phyloP scores from a whole-genome alignment of 92 coral and sea anemone genomes.

The Blastomussa wellsi region DNA sequence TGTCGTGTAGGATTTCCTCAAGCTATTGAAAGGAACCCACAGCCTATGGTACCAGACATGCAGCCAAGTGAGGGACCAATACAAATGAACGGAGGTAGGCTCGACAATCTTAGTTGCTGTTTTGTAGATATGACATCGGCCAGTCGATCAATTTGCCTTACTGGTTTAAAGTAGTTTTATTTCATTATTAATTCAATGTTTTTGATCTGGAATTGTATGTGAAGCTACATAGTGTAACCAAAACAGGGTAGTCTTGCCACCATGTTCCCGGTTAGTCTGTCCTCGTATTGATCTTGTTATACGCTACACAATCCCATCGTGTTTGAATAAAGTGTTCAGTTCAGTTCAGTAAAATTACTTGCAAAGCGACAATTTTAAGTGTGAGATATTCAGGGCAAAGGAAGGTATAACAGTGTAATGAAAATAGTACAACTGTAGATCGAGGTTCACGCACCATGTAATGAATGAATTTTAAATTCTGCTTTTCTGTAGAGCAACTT shows the following conservation, averaged over 20 bases:
- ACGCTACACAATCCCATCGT: no score
- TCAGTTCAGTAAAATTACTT: no score
- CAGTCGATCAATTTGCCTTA: not conserved
- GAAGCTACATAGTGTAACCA: no score
- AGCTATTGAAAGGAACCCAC: slow-evolving; percentile 3
- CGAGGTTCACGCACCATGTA: not conserved
- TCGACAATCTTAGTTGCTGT: not conserved
- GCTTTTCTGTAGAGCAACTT: slow-evolving; percentile 15
- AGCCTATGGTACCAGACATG: slow-evolving; percentile 12
- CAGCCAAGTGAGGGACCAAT: slow-evolving; percentile 14
- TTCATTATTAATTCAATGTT: no score
- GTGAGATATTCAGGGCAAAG: no score
- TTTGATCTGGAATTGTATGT: no score
- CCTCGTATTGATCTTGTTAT: no score
- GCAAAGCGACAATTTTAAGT: no score
- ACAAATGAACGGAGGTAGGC: slow-evolving; percentile 27
- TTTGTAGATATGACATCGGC: not conserved
- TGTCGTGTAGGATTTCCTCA: slow-evolving; percentile 6
- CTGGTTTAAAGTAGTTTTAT: not conserved
- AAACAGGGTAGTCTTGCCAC: no score
- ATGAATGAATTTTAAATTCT: not conserved
- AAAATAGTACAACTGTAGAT: not conserved
- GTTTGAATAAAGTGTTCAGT: no score
- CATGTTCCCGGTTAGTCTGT: no score
- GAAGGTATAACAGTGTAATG: no score